phyloP scores from a whole-genome alignment of 1,140 invertebrate species.

The Euura saliciscinereae region DNA sequence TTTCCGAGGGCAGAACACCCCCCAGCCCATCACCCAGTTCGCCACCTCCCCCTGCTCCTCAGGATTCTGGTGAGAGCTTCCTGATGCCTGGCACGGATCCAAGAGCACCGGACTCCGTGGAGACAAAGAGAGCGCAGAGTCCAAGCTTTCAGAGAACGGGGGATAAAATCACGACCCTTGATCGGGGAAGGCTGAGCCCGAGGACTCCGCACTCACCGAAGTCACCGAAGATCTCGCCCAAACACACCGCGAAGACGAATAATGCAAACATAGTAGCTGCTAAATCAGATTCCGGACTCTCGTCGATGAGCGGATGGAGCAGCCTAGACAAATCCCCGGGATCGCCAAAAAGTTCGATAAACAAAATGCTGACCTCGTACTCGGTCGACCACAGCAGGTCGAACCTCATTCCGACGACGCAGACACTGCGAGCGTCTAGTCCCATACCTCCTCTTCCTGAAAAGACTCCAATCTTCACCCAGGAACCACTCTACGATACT shows the following conservation, averaged over 20 bases:
- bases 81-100: constrained; percentile 50
- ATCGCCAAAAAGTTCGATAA: constrained; percentile 65
- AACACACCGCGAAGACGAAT: constrained; percentile 69
- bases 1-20: constrained; percentile 59
- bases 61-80: constrained; percentile 63
- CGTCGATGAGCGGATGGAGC: constrained; percentile 85
- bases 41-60: constrained; percentile 81
- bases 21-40: constrained; percentile 65
- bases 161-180: constrained; percentile 45
- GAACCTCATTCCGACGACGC: constrained; percentile 36
- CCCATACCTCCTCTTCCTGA: constrained; percentile 48
- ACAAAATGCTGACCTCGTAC: constrained; percentile 50
- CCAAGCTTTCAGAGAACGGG: constrained; percentile 56
- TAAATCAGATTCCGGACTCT: constrained; percentile 83
- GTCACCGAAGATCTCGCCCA: constrained; percentile 76
- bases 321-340: constrained; percentile 83
- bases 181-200: constrained; percentile 67
- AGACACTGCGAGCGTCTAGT: constrained; percentile 39
- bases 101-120: constrained; percentile 41
- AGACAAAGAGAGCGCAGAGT: constrained; percentile 49
- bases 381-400: constrained; percentile 46
- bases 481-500: constrained; percentile 55
- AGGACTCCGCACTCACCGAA: constrained; percentile 71
- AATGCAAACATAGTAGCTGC: constrained; percentile 67
- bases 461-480: constrained; percentile 35